Evolutionary conservation across 2,113 vertebrate species (phyloP).

Genomic region (Oncorhynchus kisutch): DNA sequence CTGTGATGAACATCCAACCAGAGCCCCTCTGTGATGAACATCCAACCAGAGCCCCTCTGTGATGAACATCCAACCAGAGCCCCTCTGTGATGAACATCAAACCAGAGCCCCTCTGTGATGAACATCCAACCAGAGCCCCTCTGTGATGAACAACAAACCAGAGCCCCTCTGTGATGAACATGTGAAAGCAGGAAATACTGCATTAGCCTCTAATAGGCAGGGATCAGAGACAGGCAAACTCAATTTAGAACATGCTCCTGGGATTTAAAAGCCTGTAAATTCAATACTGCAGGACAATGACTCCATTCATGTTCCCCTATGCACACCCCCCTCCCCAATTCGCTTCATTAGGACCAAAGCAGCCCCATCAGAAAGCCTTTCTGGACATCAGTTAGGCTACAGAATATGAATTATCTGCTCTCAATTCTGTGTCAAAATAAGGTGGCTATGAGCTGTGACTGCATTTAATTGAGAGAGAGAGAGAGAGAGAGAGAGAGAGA

Average conservation of each 20-base stretch:
- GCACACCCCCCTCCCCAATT: slow-evolving; percentile 26
- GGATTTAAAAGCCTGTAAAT: slow-evolving; percentile 46
- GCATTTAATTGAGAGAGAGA: too few relatives aligned
- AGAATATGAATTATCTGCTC: not conserved
- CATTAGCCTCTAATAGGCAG: slow-evolving; percentile 45
- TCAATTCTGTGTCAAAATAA: not conserved
- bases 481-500: too few relatives aligned
- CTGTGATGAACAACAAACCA: slow-evolving; percentile 29
- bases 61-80: too few relatives aligned
- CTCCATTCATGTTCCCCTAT: slow-evolving; percentile 40
- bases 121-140: not conserved
- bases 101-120: not conserved
- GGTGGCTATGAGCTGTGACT: too few relatives aligned
- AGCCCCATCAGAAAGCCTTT: slow-evolving; percentile 27
- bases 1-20: too few relatives aligned
- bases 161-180: slow-evolving; percentile 38
- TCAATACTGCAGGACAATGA: slow-evolving; percentile 44
- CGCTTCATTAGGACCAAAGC: slow-evolving; percentile 39
- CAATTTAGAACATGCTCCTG: slow-evolving; percentile 44
- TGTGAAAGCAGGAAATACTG: slow-evolving; percentile 43
- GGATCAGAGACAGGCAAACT: slow-evolving; percentile 47
- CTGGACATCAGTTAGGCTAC: not conserved
- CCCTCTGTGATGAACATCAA: too few relatives aligned
- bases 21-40: too few relatives aligned
- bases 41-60: too few relatives aligned